phyloP scores from a whole-genome alignment of 1,140 invertebrate genomes.

The Paralvinella palmiformis region DNA sequence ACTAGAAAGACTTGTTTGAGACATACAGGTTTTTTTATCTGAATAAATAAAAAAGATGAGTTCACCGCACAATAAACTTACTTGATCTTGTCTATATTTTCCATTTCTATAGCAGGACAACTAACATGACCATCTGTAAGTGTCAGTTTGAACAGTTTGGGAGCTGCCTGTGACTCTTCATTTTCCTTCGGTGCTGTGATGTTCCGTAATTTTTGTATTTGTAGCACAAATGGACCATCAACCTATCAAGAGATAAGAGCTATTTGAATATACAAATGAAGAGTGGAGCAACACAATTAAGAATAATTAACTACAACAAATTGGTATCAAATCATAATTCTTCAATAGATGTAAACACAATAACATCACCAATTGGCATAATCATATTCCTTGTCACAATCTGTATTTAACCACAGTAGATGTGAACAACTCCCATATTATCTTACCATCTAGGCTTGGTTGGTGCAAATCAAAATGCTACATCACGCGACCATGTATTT shows the following conservation, averaged over 20 bases:
- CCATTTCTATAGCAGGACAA: slow-evolving; percentile 69
- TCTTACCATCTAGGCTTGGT: too few species aligned
- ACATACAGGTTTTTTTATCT: too few species aligned
- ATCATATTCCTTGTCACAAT: too few species aligned
- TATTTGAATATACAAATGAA: slow-evolving; percentile 11
- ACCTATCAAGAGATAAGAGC: slow-evolving; percentile 42
- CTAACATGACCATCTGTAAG: slow-evolving; percentile 76
- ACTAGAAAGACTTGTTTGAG: neutral
- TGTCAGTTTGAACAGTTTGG: slow-evolving; percentile 73
- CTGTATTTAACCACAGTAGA: neutral
- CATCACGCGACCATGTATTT: too few species aligned
- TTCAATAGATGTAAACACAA: neutral
- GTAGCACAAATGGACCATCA: slow-evolving; percentile 68
- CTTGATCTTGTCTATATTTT: slow-evolving; percentile 55
- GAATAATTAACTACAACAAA: neutral
- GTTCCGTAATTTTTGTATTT: slow-evolving; percentile 82
- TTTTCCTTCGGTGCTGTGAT: slow-evolving; percentile 82
- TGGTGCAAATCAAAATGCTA: too few species aligned
- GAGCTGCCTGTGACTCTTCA: slow-evolving; percentile 73
- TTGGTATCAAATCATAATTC: neutral
- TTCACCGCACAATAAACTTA: slow-evolving; percentile 26
- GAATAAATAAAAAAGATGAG: neutral
- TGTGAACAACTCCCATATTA: too few species aligned
- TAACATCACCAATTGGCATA: neutral
- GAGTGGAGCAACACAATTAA: too few species aligned